Evolutionary conservation across 2,113 vertebrate species (phyloP).

Genomic region (Amblyornis subalaris): DNA sequence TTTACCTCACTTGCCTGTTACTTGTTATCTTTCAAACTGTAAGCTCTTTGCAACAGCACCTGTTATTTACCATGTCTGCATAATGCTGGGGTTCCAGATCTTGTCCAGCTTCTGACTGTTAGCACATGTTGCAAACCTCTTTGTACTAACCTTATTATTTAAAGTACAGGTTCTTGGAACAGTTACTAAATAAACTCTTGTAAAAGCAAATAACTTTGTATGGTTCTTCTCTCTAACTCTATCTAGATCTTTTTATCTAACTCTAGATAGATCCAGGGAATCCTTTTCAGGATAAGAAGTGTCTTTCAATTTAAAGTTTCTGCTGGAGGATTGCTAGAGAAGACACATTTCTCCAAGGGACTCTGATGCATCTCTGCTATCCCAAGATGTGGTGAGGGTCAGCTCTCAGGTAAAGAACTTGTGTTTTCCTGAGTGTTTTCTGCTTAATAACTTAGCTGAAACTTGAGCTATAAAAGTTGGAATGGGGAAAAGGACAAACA

Average conservation of each 20-base stretch:
- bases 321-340: not conserved
- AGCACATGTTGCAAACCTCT: not conserved
- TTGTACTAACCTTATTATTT: conserved; percentile 36
- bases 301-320: not conserved
- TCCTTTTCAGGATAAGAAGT: not conserved
- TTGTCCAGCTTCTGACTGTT: not conserved
- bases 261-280: not conserved
- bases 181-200: conserved; percentile 32
- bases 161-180: conserved; percentile 8
- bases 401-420: not conserved
- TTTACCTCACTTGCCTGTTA: not conserved
- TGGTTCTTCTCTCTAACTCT: conserved; percentile 5
- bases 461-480: not conserved
- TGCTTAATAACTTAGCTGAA: not conserved
- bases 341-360: not conserved
- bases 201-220: conserved; percentile 12
- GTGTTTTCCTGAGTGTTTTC: not conserved
- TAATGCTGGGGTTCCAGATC: not conserved
- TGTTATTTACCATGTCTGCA: not conserved
- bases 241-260: not conserved
- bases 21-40: not conserved
- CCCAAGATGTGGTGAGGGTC: not conserved
- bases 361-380: not conserved
- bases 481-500: not conserved
- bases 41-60: not conserved